Conservation (phyloP, 2,888 invertebrate species). For the Callinectes sapidus region DNA sequence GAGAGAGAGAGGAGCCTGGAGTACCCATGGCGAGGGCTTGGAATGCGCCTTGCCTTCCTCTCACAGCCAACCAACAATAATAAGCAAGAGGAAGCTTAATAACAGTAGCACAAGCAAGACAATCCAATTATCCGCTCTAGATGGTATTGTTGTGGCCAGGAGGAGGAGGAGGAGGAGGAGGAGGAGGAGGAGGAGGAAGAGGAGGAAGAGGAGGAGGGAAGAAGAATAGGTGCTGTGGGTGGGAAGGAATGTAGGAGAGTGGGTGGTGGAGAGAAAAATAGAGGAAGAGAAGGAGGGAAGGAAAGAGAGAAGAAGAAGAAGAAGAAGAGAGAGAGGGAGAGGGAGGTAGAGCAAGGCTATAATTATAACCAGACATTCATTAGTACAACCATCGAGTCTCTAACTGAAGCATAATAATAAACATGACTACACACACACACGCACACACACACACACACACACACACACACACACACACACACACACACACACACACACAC, state of each 20-base stretch:
- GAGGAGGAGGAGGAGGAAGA: background rate
- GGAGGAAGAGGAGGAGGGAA: background rate
- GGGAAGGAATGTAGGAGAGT: background rate
- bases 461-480: slow-evolving; percentile 47
- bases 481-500: slow-evolving; percentile 4
- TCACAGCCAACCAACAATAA: background rate
- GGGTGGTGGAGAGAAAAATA: background rate
- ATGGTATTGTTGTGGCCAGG: background rate
- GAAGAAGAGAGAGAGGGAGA: background rate
- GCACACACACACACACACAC: slow-evolving; percentile 50
- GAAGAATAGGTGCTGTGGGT: background rate
- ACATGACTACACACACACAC: slow-evolving; percentile 41
- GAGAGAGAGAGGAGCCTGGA: background rate
- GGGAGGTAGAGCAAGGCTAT: background rate
- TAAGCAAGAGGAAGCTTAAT: background rate
- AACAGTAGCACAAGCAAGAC: slow-evolving; percentile 19
- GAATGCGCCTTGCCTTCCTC: background rate
- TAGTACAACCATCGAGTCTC: slow-evolving; percentile 4
- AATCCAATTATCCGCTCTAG: slow-evolving; percentile 11
- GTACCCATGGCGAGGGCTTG: background rate
- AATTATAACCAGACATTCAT: background rate
- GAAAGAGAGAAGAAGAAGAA: background rate
- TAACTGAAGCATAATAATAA: slow-evolving; percentile 24
- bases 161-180: background rate
- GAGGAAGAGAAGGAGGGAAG: background rate